Base-by-base conservation (phyloP, 2,888 invertebrate genomes). In the Limnephilus lunatus region DNA sequence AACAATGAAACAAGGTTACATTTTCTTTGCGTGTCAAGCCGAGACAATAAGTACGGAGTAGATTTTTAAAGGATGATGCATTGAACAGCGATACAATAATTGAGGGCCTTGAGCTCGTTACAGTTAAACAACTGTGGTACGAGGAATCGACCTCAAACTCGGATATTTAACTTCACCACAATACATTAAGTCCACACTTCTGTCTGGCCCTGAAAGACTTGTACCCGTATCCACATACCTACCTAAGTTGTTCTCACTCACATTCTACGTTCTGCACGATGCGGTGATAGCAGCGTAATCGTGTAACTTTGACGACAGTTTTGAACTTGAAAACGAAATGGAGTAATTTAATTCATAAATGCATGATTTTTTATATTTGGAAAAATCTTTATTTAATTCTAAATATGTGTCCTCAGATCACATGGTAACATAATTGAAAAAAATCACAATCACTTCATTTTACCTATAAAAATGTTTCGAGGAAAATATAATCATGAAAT, bases 61-160 rank as follows among this genome's bases (percentile, higher is more conserved):
- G 68, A 68, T 68, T 68, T 68, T 68, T 68, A 68, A 68, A 68
- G 68, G 68, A 68, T 68, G 68, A 68, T 68, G 68, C 68, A 68
- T 68, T 68, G 68, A 68, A 68, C 68, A 68, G 68, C 68, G 68
- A 68, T 7, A 68, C n/a, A 68, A 68, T 68, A 68, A 68, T 68
- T 68, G 68, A 68, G 9, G 68, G 68, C 68, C 68, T 68, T 68
- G 68, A 68, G 68, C 68, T n/a, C 68, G 68, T 68, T 68, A 68
- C 68, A 68, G 68, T 68, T 68, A 68, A 68, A 25, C 68, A 68
- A 68, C 25, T 68, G 68, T 53, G 53, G 53, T n/a, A n/a, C 68
- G 68, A 68, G 68, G 68, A 68, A 68, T 68, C 68, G 68, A 68
- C 68, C 68, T 68, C n/a, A 68, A 68, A 68, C 68, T 68, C 68